phyloP scores from a whole-genome alignment of 1,140 invertebrate species.

The Alviniconcha marisindica region DNA sequence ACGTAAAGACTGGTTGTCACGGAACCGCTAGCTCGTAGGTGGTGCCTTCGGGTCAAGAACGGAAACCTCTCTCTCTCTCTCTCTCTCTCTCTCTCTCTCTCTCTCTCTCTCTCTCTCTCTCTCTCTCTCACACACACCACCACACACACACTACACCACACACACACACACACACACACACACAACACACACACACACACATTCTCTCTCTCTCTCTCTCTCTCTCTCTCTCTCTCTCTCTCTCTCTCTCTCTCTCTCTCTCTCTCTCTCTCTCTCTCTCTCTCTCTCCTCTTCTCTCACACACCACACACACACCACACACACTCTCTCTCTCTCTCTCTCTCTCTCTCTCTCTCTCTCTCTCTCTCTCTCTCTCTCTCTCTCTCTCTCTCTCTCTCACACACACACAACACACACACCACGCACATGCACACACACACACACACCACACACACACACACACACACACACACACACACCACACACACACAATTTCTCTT shows the following conservation, averaged over 20 bases:
- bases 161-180: not conserved
- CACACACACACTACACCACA: too few species aligned
- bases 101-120: not conserved
- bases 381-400: conserved; percentile 6
- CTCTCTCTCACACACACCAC: not conserved
- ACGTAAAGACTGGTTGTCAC: too few species aligned
- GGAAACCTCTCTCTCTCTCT: not conserved
- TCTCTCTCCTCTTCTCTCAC: conserved; percentile 2
- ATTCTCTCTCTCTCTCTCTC: not conserved
- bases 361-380: conserved; percentile 7
- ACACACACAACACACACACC: too few species aligned
- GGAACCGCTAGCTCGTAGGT: too few species aligned
- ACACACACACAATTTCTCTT: too few species aligned
- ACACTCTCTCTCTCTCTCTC: not conserved
- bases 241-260: not conserved
- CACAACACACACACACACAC: not conserved
- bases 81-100: conserved; percentile 4
- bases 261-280: conserved; percentile 18
- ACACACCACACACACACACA: too few species aligned
- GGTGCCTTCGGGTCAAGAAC: too few species aligned
- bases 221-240: not conserved
- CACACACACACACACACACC: too few species aligned
- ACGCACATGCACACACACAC: too few species aligned
- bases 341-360: conserved; percentile 13
- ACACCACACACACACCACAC: too few species aligned